Percentiles rank a stretch among this genome's conserved stretches.
Evolutionary conservation across 2,113 vertebrate species (phyloP).

Genomic region (Panthera uncia): DNA sequence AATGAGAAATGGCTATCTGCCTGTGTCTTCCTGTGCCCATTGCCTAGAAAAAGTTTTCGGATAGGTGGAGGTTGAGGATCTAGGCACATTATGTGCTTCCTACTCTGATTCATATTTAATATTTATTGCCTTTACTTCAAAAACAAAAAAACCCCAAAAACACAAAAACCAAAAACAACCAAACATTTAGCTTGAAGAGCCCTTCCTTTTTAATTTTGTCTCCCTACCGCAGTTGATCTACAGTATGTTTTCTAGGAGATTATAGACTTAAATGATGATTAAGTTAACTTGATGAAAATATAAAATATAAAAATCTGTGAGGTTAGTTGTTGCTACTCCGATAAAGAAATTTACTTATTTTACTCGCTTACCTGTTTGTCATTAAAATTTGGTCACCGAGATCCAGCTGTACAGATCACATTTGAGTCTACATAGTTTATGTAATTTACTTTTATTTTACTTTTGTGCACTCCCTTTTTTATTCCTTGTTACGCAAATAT

Average conservation of each 20-base stretch:
- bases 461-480: neutral
- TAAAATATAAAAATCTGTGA: neutral
- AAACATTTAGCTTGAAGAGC: neutral
- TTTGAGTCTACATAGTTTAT: neutral
- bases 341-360: neutral
- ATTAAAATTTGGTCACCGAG: neutral
- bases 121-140: neutral
- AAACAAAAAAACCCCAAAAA: no score
- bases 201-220: neutral
- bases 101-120: neutral
- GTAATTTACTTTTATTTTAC: conserved; percentile 5
- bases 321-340: conserved; percentile 7
- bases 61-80: neutral
- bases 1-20: neutral
- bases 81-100: neutral
- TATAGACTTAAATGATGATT: neutral
- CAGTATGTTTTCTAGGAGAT: neutral
- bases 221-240: neutral
- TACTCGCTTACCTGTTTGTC: neutral
- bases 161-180: neutral
- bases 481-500: neutral
- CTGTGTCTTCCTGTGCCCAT: neutral
- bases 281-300: conserved; percentile 5
- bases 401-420: neutral
- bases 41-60: neutral